Evolutionary conservation across 2,113 vertebrate species (phyloP).

Genomic region (Trinectes maculatus): DNA sequence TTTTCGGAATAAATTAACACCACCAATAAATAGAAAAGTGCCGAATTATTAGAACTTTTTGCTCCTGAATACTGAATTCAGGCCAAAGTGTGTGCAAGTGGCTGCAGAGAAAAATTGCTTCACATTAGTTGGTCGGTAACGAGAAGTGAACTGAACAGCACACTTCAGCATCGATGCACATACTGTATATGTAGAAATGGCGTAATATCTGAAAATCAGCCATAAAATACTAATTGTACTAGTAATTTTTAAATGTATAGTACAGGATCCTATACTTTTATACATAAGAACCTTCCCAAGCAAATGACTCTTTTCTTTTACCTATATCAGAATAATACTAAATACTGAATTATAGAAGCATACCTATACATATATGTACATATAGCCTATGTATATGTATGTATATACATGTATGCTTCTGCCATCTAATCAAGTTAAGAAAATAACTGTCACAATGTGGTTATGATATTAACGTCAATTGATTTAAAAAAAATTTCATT

Average conservation of each 20-base stretch:
- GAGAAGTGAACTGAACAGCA: background rate
- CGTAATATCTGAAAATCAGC: background rate
- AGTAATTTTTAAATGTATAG: too few relatives aligned
- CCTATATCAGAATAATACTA: background rate
- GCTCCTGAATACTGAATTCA: background rate
- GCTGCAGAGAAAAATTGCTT: constrained; percentile 13
- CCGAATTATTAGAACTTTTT: background rate
- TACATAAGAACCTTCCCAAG: background rate
- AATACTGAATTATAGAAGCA: background rate
- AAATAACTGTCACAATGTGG: too few relatives aligned
- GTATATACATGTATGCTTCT: too few relatives aligned
- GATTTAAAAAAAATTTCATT: too few relatives aligned
- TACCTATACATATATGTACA: too few relatives aligned
- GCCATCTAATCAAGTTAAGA: too few relatives aligned
- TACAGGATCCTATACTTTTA: too few relatives aligned
- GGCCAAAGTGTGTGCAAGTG: background rate
- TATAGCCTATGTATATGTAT: too few relatives aligned
- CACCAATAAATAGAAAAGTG: too few relatives aligned
- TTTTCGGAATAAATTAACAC: background rate
- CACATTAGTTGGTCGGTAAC: background rate
- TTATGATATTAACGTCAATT: too few relatives aligned
- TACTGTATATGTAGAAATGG: too few relatives aligned
- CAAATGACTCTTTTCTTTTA: background rate
- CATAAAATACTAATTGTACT: too few relatives aligned
- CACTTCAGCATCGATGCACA: background rate